Conservation (phyloP, 2,797 vertebrate species). For the Xerus rutilus region DNA sequence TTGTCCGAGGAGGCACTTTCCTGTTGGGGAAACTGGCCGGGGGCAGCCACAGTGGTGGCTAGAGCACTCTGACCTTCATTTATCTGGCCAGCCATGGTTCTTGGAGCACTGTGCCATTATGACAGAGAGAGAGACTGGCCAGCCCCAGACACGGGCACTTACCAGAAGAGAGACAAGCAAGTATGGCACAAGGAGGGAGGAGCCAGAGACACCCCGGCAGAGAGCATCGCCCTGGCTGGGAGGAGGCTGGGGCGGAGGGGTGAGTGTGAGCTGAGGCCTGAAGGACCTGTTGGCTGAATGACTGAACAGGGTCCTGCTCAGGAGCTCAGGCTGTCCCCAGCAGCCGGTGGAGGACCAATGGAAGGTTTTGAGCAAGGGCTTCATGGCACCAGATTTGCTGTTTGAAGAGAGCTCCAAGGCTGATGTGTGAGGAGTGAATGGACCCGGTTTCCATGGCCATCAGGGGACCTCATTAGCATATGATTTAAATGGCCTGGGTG, state of each 20-base stretch:
- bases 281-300: background rate
- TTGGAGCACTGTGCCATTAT: background rate
- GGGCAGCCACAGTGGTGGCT: background rate
- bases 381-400: background rate
- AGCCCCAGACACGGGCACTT: background rate
- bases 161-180: background rate
- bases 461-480: background rate
- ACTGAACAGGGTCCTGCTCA: background rate
- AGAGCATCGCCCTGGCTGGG: background rate
- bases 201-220: background rate
- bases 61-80: background rate
- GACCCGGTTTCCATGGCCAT: background rate
- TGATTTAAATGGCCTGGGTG: background rate
- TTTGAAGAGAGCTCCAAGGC: background rate
- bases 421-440: background rate
- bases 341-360: background rate
- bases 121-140: background rate
- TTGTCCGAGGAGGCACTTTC: background rate
- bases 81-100: background rate
- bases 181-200: background rate
- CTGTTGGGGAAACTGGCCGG: background rate
- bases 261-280: background rate
- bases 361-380: background rate
- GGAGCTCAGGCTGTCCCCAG: background rate
- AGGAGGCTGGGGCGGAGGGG: background rate